phyloP scores from a whole-genome alignment of 2,888 invertebrate species.

The Pseudeuparius sepicola region DNA sequence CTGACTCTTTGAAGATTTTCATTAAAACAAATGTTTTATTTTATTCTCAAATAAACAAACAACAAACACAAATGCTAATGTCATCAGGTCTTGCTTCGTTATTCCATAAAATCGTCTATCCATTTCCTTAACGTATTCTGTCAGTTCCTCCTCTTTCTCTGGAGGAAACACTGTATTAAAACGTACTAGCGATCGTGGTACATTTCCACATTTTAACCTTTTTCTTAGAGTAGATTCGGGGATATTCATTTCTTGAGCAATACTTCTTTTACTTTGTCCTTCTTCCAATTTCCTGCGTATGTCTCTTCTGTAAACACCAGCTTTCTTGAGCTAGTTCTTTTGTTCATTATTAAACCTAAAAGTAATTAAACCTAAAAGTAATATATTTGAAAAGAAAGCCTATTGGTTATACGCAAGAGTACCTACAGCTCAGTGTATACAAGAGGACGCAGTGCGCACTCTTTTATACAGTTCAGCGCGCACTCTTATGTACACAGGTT shows the following conservation, averaged over 20 bases:
- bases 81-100: conserved; percentile 8
- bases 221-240: conserved; percentile 10
- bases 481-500: too few relatives aligned
- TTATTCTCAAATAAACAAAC: too few relatives aligned
- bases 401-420: too few relatives aligned
- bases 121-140: conserved; percentile 9
- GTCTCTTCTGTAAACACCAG: conserved; percentile 3
- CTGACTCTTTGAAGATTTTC: too few relatives aligned
- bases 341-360: background rate
- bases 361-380: too few relatives aligned
- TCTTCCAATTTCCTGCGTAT: conserved; percentile 1
- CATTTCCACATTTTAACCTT: conserved; percentile 7
- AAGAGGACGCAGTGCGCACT: too few relatives aligned
- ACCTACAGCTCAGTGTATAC: too few relatives aligned
- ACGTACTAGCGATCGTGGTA: conserved; percentile 10
- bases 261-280: conserved; percentile 10
- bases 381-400: too few relatives aligned
- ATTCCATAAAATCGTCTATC: conserved; percentile 13
- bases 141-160: conserved; percentile 4
- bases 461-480: too few relatives aligned
- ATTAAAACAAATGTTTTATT: conserved; percentile 8
- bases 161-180: conserved; percentile 7
- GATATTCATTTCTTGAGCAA: background rate
- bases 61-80: conserved; percentile 4
- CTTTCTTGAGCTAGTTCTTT: conserved; percentile 4